A percentile compares a stretch with the other conserved stretches of the same genome.
Evolutionary conservation across 1,140 invertebrate genomes (phyloP).

Genomic region (Zaprionus inermis): DNA sequence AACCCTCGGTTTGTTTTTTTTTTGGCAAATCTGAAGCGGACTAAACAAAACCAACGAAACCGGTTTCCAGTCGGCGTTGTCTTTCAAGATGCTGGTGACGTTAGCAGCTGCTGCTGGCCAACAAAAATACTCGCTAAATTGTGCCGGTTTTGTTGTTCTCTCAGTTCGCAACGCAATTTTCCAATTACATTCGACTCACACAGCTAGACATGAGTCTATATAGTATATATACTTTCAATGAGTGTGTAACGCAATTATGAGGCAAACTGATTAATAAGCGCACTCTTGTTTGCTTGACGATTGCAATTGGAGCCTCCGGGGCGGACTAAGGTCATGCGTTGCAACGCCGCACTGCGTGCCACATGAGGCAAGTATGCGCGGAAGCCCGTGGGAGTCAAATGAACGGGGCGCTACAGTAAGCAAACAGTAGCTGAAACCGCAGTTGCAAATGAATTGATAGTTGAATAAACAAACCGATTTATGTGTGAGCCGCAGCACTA

Average conservation of each 20-base stretch:
- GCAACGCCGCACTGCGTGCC: slow-evolving; percentile 18
- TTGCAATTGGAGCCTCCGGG: slow-evolving; percentile 19
- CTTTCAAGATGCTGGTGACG: slow-evolving; percentile 40
- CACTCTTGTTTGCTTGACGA: background rate
- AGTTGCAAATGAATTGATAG: slow-evolving; percentile 26
- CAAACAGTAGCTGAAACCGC: slow-evolving; percentile 37
- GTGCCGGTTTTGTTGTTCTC: slow-evolving; percentile 21
- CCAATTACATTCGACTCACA: slow-evolving; percentile 42
- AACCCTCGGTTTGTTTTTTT: slow-evolving; percentile 24
- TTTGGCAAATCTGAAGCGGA: slow-evolving; percentile 33
- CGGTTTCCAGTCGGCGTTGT: slow-evolving; percentile 27
- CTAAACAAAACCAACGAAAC: slow-evolving; percentile 31
- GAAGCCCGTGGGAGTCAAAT: slow-evolving; percentile 2
- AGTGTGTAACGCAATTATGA: slow-evolving; percentile 18
- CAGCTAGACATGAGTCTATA: slow-evolving; percentile 1
- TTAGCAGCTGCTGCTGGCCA: slow-evolving; percentile 43
- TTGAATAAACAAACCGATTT: slow-evolving; percentile 23
- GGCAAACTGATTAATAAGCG: slow-evolving; percentile 30
- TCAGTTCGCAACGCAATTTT: slow-evolving; percentile 42
- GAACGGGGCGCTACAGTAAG: slow-evolving; percentile 42
- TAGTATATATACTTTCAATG: background rate
- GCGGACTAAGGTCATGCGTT: slow-evolving; percentile 26
- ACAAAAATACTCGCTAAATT: slow-evolving; percentile 21
- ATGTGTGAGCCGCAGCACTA: background rate
- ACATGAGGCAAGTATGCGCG: slow-evolving; percentile 23